Percentiles rank a stretch among this genome's conserved stretches.
These are phyloP conservation scores for Dicrostonyx torquatus DNA, from an alignment of 2,797 vertebrate species.

Conservation along the genomic window DNA sequence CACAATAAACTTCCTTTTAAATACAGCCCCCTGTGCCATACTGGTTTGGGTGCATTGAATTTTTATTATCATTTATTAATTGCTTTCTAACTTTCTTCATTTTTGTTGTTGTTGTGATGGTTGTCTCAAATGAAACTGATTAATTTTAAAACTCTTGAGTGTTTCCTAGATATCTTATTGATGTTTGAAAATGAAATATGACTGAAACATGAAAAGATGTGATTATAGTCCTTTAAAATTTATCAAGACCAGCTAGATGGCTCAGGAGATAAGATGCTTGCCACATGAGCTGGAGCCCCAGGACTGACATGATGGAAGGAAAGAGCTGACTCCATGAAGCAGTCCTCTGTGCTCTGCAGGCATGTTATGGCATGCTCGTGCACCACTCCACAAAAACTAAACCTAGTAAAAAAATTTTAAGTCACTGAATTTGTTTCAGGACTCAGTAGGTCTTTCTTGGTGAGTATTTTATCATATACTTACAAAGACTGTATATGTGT, in stretches of 20 bases:
- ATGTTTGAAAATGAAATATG: background rate
- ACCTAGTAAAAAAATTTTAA: background rate
- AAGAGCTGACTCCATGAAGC: background rate
- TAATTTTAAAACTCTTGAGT: background rate
- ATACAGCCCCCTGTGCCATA: background rate
- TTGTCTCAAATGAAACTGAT: conserved; percentile 7
- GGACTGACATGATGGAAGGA: background rate
- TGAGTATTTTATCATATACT: background rate
- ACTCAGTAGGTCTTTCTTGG: background rate
- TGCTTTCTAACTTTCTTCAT: conserved; percentile 12
- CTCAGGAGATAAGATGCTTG: background rate
- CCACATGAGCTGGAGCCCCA: background rate
- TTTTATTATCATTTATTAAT: conserved; percentile 36
- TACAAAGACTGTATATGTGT: background rate
- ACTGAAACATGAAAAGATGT: background rate
- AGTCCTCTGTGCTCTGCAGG: background rate
- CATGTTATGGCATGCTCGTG: no score
- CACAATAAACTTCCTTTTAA: conserved; percentile 8
- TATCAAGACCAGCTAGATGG: background rate
- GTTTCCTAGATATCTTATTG: background rate
- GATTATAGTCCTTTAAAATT: background rate
- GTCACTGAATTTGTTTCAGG: background rate
- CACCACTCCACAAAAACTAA: background rate
- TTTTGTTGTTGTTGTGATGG: background rate
- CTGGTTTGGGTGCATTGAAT: background rate